Evolutionary conservation across 2,888 invertebrate genomes (phyloP).

Genomic region (Cantharis rustica): DNA sequence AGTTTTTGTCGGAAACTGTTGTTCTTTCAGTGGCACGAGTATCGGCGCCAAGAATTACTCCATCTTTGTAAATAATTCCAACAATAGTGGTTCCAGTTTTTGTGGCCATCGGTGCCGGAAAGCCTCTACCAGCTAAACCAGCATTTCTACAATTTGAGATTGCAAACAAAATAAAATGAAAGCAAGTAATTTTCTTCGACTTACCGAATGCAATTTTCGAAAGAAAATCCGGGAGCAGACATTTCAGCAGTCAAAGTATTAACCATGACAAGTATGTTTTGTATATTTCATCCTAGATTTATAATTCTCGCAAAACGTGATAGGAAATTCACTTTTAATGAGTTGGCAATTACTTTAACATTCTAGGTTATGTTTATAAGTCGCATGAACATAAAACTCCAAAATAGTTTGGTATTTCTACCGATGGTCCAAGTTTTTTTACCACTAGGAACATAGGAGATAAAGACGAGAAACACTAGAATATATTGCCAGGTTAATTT

Average conservation of each 20-base stretch:
- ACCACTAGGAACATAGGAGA: too few relatives aligned
- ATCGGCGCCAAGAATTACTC: constrained; percentile 97
- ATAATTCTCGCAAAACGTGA: too few relatives aligned
- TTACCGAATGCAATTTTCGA: constrained; percentile 84
- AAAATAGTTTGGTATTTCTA: too few relatives aligned
- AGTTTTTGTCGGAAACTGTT: constrained; percentile 96
- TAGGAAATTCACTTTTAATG: too few relatives aligned
- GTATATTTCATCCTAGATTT: too few relatives aligned
- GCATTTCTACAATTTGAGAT: constrained; percentile 73
- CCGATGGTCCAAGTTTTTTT: too few relatives aligned
- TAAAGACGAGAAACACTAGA: too few relatives aligned
- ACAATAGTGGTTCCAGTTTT: constrained; percentile 99
- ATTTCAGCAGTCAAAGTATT: constrained; percentile 72
- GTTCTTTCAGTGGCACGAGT: constrained; percentile 96
- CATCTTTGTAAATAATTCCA: constrained; percentile 89
- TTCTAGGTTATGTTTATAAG: too few relatives aligned
- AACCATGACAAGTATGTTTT: constrained; percentile 56
- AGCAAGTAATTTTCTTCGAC: background rate
- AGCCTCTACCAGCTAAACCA: constrained; percentile 77
- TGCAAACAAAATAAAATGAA: too few relatives aligned
- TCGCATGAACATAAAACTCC: too few relatives aligned
- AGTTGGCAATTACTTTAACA: too few relatives aligned
- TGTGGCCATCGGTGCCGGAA: constrained; percentile 78
- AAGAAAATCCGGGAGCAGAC: constrained; percentile 78
- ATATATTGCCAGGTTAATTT: too few relatives aligned